These are phyloP conservation scores for Rotaria sp. DNA, from an alignment of 2,888 invertebrate species.

Conservation along the genomic window DNA sequence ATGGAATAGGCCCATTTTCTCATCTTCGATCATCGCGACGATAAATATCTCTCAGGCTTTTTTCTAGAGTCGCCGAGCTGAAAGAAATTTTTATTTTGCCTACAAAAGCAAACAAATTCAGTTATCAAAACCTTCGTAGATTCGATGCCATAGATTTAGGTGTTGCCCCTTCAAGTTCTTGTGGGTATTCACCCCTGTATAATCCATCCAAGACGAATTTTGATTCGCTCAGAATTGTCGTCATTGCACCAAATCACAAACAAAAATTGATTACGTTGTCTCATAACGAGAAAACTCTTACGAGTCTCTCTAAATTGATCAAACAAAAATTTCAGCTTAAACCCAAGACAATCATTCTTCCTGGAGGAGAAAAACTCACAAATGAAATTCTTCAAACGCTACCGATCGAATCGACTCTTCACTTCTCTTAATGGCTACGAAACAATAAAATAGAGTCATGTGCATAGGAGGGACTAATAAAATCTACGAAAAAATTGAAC, in stretches of 20 bases:
- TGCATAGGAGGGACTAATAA: not conserved
- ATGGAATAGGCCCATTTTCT: not conserved
- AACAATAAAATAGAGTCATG: conserved; percentile 17
- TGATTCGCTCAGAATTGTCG: conserved; percentile 23
- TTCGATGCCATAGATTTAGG: conserved; percentile 29
- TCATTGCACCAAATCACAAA: conserved; percentile 4
- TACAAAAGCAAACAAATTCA: conserved; percentile 29
- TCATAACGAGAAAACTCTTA: conserved; percentile 27
- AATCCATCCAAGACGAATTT: conserved; percentile 18
- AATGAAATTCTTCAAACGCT: conserved; percentile 9
- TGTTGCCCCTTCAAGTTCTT: conserved; percentile 24
- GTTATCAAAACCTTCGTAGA: conserved; percentile 17
- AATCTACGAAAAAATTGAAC: not conserved
- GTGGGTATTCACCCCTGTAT: not conserved
- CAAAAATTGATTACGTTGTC: conserved; percentile 17
- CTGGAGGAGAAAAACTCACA: conserved; percentile 26
- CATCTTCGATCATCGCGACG: conserved; percentile 24
- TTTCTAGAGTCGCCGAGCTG: conserved; percentile 15
- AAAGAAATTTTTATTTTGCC: conserved; percentile 23
- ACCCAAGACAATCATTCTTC: conserved; percentile 22
- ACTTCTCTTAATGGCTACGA: not conserved
- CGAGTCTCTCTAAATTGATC: conserved; percentile 28
- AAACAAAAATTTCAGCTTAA: conserved; percentile 27
- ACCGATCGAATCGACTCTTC: conserved; percentile 13
- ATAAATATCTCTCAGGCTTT: conserved; percentile 11